Evolutionary conservation across 2,113 vertebrate genomes (phyloP), one percentile per base, ranked within the genome.

Genomic region (Apaloderma vittatum): DNA sequence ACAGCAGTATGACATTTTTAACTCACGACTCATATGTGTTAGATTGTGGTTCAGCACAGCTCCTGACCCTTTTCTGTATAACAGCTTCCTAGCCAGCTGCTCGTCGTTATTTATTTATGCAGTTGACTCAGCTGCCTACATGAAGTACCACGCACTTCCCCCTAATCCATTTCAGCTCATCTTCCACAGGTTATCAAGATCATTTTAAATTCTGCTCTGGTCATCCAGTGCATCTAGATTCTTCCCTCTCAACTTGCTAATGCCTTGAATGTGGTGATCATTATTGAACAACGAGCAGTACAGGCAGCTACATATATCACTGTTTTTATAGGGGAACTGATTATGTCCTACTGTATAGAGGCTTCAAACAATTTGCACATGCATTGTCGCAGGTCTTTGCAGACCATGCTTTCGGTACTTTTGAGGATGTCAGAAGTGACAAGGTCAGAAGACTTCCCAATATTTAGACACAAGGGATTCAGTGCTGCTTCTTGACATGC

Each of bases 71-170:
- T 89, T 88, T 59, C 88, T 91, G 79, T 95, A 6, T 45, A 89
- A 89, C 91, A 89, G 96, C 75, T 95, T 96, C 86, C 86, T 59
- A 94, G 83, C 83, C 91, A 94, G 95, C 86, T 94, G 94, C 86
- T 95, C 76, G 86, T 94, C 88, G 67, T 95, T 55, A 72, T 80
- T 96, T 92, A 93, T 94, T 96, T 92, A 95, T 91, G 73, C 72
- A 67, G 86, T 88, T 95, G 94, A 94, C 83, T 95, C 93, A 94
- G 86, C 88, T 94, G 91, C 76, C 76, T 81, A 84, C 2, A 1
- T 86, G 83, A 81, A 84, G 72, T 24, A 67, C 23, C 29, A 32
- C 32, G 59, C 29, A 43, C 59, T 84, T 92, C 88, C 46, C 43
- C 15, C 63, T 80, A 10, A 66, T 81, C 90, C 57, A 62, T 62